phyloP scores from a whole-genome alignment of 2,888 invertebrate species.

The Hemithea aestivaria region DNA sequence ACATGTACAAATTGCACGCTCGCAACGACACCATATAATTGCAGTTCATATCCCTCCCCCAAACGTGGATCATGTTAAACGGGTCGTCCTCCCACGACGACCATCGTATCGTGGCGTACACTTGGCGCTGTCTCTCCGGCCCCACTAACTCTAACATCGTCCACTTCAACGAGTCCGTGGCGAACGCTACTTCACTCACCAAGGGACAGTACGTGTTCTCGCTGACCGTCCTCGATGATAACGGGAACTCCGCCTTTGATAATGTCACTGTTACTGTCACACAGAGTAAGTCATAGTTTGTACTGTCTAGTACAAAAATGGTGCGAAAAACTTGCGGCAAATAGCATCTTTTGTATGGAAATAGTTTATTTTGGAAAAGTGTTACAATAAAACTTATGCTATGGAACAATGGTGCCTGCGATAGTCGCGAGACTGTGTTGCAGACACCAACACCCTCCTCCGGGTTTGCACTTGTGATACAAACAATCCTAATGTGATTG shows the following conservation, averaged over 20 bases:
- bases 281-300: slow-evolving; percentile 87
- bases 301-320: too few relatives aligned
- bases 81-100: slow-evolving; percentile 91
- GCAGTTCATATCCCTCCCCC: slow-evolving; percentile 89
- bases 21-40: slow-evolving; percentile 23
- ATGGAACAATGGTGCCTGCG: too few relatives aligned
- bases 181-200: slow-evolving; percentile 89
- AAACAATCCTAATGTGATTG: too few relatives aligned
- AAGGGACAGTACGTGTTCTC: slow-evolving; percentile 91
- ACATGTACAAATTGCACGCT: slow-evolving; percentile 14
- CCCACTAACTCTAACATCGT: slow-evolving; percentile 79
- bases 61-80: slow-evolving; percentile 88
- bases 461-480: too few relatives aligned
- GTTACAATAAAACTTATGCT: too few relatives aligned
- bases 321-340: too few relatives aligned
- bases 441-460: too few relatives aligned
- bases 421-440: too few relatives aligned
- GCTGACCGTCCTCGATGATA: slow-evolving; percentile 90
- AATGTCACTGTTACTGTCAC: slow-evolving; percentile 87
- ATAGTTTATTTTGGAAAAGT: too few relatives aligned
- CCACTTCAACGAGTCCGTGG: slow-evolving; percentile 81
- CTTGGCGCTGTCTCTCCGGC: slow-evolving; percentile 89
- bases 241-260: slow-evolving; percentile 88
- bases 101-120: slow-evolving; percentile 88
- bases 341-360: too few relatives aligned